Evolutionary conservation across 2,113 vertebrate genomes (phyloP).

Genomic region (Sylvilagus bachmani): DNA sequence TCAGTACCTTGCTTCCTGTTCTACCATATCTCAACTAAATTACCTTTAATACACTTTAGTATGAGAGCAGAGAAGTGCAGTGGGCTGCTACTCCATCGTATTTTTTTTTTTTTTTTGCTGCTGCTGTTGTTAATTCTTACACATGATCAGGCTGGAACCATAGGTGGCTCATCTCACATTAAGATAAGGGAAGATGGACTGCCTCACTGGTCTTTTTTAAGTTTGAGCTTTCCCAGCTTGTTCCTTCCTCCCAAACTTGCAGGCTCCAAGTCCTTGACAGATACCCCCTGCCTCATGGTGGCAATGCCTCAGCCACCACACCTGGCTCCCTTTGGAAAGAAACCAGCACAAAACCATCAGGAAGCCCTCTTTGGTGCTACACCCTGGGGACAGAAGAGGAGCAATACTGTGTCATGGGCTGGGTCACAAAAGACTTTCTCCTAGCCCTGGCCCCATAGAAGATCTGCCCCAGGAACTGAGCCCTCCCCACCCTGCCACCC

Average conservation of each 20-base stretch:
- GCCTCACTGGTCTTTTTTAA: background rate
- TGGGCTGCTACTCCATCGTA: background rate
- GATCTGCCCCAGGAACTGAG: background rate
- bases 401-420: background rate
- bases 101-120: too few relatives aligned
- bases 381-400: accelerated
- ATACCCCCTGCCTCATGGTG: background rate
- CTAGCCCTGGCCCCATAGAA: background rate
- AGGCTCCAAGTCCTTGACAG: background rate
- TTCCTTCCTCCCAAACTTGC: background rate
- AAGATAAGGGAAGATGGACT: background rate
- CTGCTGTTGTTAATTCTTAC: slow-evolving; percentile 34
- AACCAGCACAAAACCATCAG: background rate
- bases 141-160: slow-evolving; percentile 27
- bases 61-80: background rate
- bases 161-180: background rate
- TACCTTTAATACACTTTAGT: too few relatives aligned
- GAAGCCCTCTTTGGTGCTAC: background rate
- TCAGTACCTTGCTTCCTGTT: too few relatives aligned
- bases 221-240: background rate
- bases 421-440: background rate
- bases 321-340: background rate
- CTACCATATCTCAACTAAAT: too few relatives aligned
- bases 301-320: background rate
- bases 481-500: background rate